phyloP scores from a whole-genome alignment of 2,797 vertebrate genomes.

The Crocidura indochinensis region DNA sequence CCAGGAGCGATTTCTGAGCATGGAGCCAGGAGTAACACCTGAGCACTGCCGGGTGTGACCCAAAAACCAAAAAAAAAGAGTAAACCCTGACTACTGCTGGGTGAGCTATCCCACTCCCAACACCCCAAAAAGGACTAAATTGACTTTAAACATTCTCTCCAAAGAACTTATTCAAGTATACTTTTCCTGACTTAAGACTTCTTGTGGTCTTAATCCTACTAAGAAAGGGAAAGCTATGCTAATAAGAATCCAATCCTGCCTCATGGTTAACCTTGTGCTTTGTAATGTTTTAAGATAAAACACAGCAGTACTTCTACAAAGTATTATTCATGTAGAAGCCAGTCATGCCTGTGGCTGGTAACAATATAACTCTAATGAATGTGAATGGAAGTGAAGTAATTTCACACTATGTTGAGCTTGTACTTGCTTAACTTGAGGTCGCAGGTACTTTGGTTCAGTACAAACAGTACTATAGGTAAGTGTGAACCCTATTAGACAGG shows the following conservation, averaged over 20 bases:
- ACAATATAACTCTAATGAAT: conserved; percentile 86
- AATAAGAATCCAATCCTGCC: not conserved
- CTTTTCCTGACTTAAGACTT: conserved; percentile 45
- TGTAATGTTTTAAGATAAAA: conserved; percentile 75
- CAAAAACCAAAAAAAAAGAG: too few relatives aligned
- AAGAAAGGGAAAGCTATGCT: not conserved
- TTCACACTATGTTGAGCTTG: conserved; percentile 88
- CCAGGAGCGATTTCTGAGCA: too few relatives aligned
- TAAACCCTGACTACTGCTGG: too few relatives aligned
- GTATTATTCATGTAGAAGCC: conserved; percentile 83
- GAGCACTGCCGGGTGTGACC: too few relatives aligned
- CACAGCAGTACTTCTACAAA: conserved; percentile 65
- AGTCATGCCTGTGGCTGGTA: conserved; percentile 84
- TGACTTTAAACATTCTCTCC: conserved; percentile 37
- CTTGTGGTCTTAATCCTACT: conserved; percentile 27
- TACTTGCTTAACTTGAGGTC: conserved; percentile 85
- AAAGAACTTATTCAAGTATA: not conserved
- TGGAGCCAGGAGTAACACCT: too few relatives aligned
- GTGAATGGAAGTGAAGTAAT: conserved; percentile 85
- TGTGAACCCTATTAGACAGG: conserved; percentile 75
- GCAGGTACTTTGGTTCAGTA: conserved; percentile 87
- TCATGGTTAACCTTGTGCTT: conserved; percentile 57
- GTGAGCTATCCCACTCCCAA: too few relatives aligned
- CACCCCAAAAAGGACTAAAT: not conserved
- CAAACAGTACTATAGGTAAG: conserved; percentile 84